Percentiles rank a stretch among this genome's conserved stretches.
Evolutionary conservation across 2,888 invertebrate genomes (phyloP).

Genomic region (Agrochola litura): DNA sequence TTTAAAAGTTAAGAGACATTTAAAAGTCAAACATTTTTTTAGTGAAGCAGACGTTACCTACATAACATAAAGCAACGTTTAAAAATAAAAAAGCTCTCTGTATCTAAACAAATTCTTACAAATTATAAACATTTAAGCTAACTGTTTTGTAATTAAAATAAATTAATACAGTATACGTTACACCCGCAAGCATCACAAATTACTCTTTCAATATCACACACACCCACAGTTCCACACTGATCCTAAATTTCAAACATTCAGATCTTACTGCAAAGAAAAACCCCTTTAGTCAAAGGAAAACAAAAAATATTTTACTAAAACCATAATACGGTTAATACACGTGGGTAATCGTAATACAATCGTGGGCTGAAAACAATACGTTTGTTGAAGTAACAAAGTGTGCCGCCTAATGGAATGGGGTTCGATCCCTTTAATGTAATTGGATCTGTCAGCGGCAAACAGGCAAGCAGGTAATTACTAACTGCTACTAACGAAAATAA

Average conservation of each 20-base stretch:
- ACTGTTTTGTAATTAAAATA: neutral
- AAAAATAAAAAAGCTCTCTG: neutral
- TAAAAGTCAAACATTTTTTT: neutral
- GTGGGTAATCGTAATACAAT: conserved; percentile 68
- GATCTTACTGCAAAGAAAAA: conserved; percentile 40
- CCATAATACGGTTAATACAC: conserved; percentile 57
- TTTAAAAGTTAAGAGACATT: neutral
- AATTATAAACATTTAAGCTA: neutral
- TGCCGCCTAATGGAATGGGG: conserved; percentile 79
- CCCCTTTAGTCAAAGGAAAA: conserved; percentile 39
- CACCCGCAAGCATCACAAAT: conserved; percentile 5
- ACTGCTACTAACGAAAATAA: conserved; percentile 84
- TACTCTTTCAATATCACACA: conserved; percentile 30
- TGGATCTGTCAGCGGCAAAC: conserved; percentile 88
- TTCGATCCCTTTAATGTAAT: conserved; percentile 86
- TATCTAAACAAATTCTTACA: neutral
- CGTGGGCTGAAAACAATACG: conserved; percentile 76
- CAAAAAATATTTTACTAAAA: conserved; percentile 47
- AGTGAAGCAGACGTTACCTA: neutral
- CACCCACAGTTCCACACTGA: neutral
- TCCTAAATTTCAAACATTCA: conserved; percentile 7
- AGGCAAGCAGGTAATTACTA: conserved; percentile 85
- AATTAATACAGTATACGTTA: neutral
- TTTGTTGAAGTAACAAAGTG: conserved; percentile 76
- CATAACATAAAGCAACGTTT: neutral